Conservation (phyloP, 2,113 vertebrate species). For the Picathartes gymnocephalus region DNA sequence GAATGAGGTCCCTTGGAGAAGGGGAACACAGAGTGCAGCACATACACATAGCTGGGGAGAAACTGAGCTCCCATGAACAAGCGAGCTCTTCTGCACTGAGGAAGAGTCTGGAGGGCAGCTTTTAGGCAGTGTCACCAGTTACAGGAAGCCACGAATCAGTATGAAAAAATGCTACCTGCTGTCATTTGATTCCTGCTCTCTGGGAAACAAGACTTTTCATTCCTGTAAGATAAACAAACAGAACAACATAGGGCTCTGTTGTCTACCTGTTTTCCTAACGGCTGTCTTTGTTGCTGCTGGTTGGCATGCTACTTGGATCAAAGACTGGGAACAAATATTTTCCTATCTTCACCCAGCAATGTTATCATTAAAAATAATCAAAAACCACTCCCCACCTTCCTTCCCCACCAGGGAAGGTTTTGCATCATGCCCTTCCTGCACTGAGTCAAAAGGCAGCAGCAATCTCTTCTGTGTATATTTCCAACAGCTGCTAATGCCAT, state of each 20-base stretch:
- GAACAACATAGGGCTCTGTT: background rate
- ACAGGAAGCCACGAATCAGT: background rate
- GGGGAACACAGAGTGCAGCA: background rate
- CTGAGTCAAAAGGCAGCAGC: slow-evolving; percentile 12
- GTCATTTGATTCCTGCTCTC: background rate
- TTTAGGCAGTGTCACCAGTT: background rate
- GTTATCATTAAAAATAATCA: slow-evolving; percentile 40
- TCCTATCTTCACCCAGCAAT: slow-evolving; percentile 21
- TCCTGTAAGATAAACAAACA: background rate
- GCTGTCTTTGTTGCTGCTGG: background rate
- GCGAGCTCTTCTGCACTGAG: background rate
- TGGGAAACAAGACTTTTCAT: background rate
- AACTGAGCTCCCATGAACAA: fast-evolving
- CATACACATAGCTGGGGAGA: background rate
- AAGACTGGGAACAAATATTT: slow-evolving; percentile 41
- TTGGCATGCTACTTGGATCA: slow-evolving; percentile 23
- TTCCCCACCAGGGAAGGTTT: slow-evolving; percentile 36
- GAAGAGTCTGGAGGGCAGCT: background rate
- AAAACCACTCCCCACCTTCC: slow-evolving; percentile 32
- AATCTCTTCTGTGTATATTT: background rate
- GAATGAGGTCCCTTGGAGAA: background rate
- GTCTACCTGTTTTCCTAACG: slow-evolving; percentile 13
- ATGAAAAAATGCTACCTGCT: background rate
- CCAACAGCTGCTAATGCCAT: slow-evolving; percentile 1
- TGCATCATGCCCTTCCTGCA: slow-evolving; percentile 42